Base-by-base conservation (phyloP, 2,888 invertebrate genomes). In the Bimastos eiseni region DNA sequence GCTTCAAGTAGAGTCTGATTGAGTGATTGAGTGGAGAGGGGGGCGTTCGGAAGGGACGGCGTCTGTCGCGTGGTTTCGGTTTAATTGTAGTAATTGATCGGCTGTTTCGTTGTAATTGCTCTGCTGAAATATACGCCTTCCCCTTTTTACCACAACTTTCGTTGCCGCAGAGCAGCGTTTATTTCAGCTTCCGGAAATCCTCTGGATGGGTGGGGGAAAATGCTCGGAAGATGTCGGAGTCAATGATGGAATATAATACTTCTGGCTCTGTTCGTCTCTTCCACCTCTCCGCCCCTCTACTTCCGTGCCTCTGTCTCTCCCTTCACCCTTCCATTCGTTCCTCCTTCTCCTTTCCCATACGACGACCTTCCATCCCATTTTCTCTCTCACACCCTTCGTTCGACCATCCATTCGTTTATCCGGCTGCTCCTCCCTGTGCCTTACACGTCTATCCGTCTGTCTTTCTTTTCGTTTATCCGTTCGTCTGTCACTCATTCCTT, bases 11-110 rank as follows among this genome's bases (percentile, higher is more conserved):
- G 70, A 6, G 30, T 70, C 70, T 70, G 30, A 70, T 70, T n/a
- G 70, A 70, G n/a, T 49, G 11, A 8, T 15, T 1, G 70, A n/a
- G 11, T 5, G 8, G 70, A 1, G 8, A 15, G n/a, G 30, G 24
- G 1, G 17, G 44, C 2, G 44, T 11, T 4, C 8, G 15, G 49
- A 24, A 24, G 24, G 13, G 49, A 21, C 1, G 49, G 49, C 0
- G 55, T 3, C 55, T 70, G 70, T n/a, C 70, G 70, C 70, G 70
- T 70, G 70, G 70, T 70, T 70, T 70, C 4, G 30, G 30, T 70
- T n/a, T 70, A 70, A 70, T 70, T 70, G 70, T 70, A n/a, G 70
- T 70, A 70, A 70, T 70, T 70, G 70, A 70, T 30, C 70, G 49
- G 70, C 70, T 70, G 70, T 70, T 70, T n/a, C 11, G 70, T n/a